Conservation (phyloP, 1,140 invertebrate genomes). For the Plutomurus gul region DNA sequence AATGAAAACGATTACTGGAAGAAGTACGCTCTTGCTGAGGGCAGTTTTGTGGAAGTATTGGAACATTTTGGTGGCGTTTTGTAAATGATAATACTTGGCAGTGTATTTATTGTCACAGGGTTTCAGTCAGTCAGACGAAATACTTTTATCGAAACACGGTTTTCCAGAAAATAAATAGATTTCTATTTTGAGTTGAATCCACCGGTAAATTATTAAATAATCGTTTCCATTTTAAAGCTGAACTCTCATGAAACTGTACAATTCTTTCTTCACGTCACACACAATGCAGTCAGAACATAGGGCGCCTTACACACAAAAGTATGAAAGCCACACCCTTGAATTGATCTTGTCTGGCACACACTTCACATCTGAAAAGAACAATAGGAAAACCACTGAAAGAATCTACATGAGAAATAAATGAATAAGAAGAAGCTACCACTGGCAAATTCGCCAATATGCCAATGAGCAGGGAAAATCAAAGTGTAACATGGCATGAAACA, state of each 20-base stretch:
- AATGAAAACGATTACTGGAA: slow-evolving; percentile 9
- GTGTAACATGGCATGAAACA: neutral
- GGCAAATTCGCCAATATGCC: slow-evolving; percentile 15
- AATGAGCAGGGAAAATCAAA: slow-evolving; percentile 1
- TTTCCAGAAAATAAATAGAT: too few relatives aligned
- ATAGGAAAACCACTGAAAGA: neutral
- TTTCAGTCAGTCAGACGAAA: neutral
- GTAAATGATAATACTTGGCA: slow-evolving; percentile 19
- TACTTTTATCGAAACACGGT: too few relatives aligned
- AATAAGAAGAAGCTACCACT: too few relatives aligned
- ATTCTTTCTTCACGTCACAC: neutral
- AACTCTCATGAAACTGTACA: neutral
- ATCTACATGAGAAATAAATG: too few relatives aligned
- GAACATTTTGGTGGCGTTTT: slow-evolving; percentile 21
- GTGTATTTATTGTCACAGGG: too few relatives aligned
- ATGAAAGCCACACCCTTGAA: slow-evolving; percentile 14
- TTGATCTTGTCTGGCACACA: neutral
- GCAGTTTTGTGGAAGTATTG: slow-evolving; percentile 2
- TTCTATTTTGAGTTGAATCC: too few relatives aligned
- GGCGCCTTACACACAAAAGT: neutral
- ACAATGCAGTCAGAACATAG: neutral
- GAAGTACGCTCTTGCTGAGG: neutral
- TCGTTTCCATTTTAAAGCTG: too few relatives aligned
- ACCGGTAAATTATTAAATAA: too few relatives aligned
- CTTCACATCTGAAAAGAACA: slow-evolving; percentile 12